These are phyloP conservation scores for Notoglanidium macrostoma DNA, from an alignment of 2,797 vertebrate genomes.

Conservation along the genomic window DNA sequence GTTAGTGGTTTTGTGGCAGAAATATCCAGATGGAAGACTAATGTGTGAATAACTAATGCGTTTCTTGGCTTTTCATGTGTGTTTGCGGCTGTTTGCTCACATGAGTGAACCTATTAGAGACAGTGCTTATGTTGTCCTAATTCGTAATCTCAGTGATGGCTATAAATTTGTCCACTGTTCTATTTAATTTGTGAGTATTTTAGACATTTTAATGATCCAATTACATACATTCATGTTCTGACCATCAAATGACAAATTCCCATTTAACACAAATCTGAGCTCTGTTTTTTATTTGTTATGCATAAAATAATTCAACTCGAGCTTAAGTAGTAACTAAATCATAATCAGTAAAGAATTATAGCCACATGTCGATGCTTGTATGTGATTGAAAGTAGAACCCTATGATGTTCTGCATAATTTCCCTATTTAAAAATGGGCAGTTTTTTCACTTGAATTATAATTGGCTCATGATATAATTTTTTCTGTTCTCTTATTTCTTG, in stretches of 20 bases:
- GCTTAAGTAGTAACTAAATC: neutral
- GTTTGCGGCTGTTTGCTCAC: neutral
- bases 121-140: neutral
- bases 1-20: too few relatives aligned
- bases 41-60: neutral
- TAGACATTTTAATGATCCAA: neutral
- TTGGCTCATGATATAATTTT: constrained; percentile 5
- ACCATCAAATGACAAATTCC: neutral
- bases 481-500: constrained; percentile 25
- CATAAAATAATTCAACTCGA: neutral
- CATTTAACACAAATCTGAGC: neutral
- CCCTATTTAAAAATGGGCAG: neutral
- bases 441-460: neutral
- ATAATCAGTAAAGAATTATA: neutral
- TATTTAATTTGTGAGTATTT: neutral
- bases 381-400: neutral
- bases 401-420: neutral
- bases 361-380: neutral
- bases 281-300: neutral
- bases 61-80: neutral
- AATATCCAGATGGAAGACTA: neutral
- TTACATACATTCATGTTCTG: neutral
- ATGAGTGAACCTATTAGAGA: neutral
- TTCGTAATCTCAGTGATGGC: neutral
- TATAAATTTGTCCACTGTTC: neutral